Conservation (phyloP, 2,888 invertebrate genomes). For the Pammene fasciana region DNA sequence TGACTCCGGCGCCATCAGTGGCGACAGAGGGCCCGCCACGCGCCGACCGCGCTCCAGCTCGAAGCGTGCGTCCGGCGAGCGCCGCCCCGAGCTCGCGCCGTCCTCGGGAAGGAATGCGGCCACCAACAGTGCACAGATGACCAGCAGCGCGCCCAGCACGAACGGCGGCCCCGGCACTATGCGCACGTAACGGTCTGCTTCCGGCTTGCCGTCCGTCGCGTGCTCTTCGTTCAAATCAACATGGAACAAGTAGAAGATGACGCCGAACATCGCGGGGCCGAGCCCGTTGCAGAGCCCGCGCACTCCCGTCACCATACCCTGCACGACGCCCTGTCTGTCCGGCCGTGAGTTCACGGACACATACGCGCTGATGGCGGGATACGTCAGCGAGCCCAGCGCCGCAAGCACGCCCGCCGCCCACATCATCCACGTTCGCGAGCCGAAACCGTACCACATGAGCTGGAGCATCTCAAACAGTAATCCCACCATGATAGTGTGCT, state of each 20-base stretch:
- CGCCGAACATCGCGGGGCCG: conserved; percentile 99
- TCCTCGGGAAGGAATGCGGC: conserved; percentile 93
- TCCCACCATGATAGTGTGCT: conserved; percentile 98
- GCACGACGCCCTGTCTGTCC: conserved; percentile 98
- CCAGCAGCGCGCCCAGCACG: conserved; percentile 98
- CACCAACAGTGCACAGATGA: conserved; percentile 97
- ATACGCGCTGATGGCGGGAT: conserved; percentile 99
- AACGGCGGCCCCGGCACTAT: conserved; percentile 99
- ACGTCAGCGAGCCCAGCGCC: conserved; percentile 97
- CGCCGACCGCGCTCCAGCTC: conserved; percentile 91
- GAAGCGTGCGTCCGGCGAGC: conserved; percentile 89
- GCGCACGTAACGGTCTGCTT: conserved; percentile 83
- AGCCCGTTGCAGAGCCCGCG: conserved; percentile 98
- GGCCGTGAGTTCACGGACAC: conserved; percentile 98
- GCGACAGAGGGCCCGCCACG: conserved; percentile 89
- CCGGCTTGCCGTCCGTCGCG: conserved; percentile 54
- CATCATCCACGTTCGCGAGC: conserved; percentile 99
- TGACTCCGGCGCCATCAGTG: conserved; percentile 90
- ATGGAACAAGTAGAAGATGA: conserved; percentile 99
- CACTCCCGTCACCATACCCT: conserved; percentile 99
- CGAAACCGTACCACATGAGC: conserved; percentile 98
- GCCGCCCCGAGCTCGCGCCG: conserved; percentile 65
- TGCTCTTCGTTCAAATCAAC: conserved; percentile 96
- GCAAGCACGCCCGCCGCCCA: conserved; percentile 99
- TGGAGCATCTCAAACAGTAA: conserved; percentile 98